Conservation (phyloP, 2,797 vertebrate species). For the Mormyrus proboscirostris region DNA sequence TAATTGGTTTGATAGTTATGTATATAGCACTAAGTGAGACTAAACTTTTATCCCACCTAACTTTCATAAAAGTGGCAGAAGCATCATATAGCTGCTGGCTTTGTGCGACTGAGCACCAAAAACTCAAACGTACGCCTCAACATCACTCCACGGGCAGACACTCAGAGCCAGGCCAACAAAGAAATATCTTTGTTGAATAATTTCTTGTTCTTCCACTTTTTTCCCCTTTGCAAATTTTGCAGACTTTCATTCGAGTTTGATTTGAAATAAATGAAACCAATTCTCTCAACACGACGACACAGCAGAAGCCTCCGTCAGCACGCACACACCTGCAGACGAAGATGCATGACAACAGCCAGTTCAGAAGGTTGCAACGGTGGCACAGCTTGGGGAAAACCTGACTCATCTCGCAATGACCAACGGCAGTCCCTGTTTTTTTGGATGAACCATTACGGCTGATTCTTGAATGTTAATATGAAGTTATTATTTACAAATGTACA, state of each 20-base stretch:
- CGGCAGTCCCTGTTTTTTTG: background rate
- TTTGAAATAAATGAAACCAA: background rate
- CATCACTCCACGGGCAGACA: background rate
- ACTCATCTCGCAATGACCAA: background rate
- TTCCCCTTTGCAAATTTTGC: background rate
- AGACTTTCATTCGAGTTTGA: background rate
- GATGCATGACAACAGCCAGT: background rate
- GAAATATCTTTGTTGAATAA: background rate
- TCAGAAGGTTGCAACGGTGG: background rate
- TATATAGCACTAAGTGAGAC: background rate
- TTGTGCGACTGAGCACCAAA: background rate
- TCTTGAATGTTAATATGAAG: background rate
- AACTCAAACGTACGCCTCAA: background rate
- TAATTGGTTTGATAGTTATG: background rate
- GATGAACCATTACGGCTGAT: background rate
- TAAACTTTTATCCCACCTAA: background rate
- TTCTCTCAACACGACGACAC: background rate
- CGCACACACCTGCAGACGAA: background rate
- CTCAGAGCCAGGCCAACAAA: background rate
- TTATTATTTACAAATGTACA: slow-evolving; percentile 3
- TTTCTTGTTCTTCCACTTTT: background rate
- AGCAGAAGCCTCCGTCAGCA: background rate
- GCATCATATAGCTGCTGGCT: background rate
- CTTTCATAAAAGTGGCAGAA: background rate
- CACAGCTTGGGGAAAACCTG: background rate